Evolutionary conservation across 2,113 vertebrate genomes (phyloP), one percentile per base, ranked within the genome.

Genomic region (Petromus typicus): DNA sequence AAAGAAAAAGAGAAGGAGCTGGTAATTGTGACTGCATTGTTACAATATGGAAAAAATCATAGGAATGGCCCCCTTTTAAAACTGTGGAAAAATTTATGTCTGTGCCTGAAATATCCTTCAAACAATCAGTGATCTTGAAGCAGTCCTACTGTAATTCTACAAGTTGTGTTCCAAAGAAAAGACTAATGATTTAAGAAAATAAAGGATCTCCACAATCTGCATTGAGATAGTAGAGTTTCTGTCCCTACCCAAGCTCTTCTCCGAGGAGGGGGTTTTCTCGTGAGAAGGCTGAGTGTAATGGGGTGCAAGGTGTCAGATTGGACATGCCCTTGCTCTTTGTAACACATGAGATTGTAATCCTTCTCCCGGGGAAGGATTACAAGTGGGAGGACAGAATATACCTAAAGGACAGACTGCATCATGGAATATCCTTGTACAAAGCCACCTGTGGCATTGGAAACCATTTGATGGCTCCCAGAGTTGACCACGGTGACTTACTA

Each of bases 51-150:
- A 76, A 91, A 84, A 25, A 81, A 75, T 73, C 64, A 61, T 8
- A 27, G 71, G n/a, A 67, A 66, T 43, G 34, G 3, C 18, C 13
- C 17, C 34, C 34, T 67, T 89, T 78, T 85, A 89, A 96, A 94
- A 57, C 34, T 56, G 22, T 43, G 13, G 27, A 73, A 61, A 95
- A 90, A 66, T 95, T 45, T 73, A 64, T 83, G 45, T 48, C 80
- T 95, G 73, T 86, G 17, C 30, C 40, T 85, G 23, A 92, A 91
- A 66, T 93, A 92, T 73, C 76, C 94, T 92, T 92, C 67, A 87
- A 91, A 83, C 17, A 34, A 69, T 90, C 86, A 83, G 45, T n/a
- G n/a, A 73, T n/a, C 75, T 85, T 96, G 75, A 76, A 82, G 82
- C 25, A 95, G 32, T 67, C 63, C n/a, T 71, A 63, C 18, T 91